These are phyloP conservation scores for Euwallacea similis DNA, from an alignment of 1,140 invertebrate genomes.

Conservation along the genomic window DNA sequence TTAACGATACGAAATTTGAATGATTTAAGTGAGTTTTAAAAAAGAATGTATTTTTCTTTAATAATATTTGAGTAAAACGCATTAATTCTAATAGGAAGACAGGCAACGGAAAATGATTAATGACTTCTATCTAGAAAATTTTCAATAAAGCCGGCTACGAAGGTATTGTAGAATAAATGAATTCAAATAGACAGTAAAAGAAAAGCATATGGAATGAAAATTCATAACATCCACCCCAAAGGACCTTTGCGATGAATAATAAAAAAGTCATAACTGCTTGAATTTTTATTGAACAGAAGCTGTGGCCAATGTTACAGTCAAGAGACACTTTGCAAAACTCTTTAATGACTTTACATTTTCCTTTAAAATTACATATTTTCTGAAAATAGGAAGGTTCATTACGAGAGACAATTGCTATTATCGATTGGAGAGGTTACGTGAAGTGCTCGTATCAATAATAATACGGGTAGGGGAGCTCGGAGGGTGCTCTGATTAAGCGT, in stretches of 20 bases:
- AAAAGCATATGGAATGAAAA: conserved; percentile 34
- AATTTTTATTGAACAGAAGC: conserved; percentile 25
- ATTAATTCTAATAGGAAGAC: conserved; percentile 26
- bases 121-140: conserved; percentile 30
- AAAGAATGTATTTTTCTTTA: conserved; percentile 14
- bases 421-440: background rate
- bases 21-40: background rate
- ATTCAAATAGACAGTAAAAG: conserved; percentile 36
- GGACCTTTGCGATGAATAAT: conserved; percentile 31
- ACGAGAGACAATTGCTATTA: background rate
- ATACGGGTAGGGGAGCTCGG: background rate
- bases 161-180: conserved; percentile 34
- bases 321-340: background rate
- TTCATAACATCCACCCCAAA: conserved; percentile 31
- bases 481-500: background rate
- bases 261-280: conserved; percentile 31
- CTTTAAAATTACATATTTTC: background rate
- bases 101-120: conserved; percentile 26
- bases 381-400: background rate
- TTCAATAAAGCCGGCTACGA: conserved; percentile 28
- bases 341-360: conserved; percentile 8
- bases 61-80: conserved; percentile 31
- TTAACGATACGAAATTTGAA: background rate
- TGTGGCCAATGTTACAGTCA: conserved; percentile 5
- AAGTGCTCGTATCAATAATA: background rate